Evolutionary conservation across 2,888 invertebrate genomes (phyloP), one percentile per base, ranked within the genome.

Genomic region (Caenorhabditis becei): DNA sequence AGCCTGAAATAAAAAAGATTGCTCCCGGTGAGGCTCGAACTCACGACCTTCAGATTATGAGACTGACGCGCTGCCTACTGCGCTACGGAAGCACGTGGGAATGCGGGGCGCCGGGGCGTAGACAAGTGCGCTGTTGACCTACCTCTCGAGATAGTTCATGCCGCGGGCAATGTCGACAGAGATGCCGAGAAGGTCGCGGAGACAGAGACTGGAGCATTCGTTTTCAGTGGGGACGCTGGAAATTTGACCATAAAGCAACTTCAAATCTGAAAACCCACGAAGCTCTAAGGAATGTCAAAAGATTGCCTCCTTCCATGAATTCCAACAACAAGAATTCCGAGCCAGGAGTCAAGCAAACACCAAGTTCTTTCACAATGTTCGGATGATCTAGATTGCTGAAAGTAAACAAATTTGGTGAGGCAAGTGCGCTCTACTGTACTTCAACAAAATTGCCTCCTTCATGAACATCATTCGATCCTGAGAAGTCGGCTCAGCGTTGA

Each of bases 401-500:
- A 83, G 26, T 47, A n/a, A 16, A 23, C 37, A 24, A 18, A 18
- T 32, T 41, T 7, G 32, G 32, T 32, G 14, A 20, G 37, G 14
- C 16, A 59, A 51, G 7, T 41, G 41, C 10, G 41, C 41, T 41
- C 41, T 28, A 35, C 63, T 79, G 56, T 63, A 91, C 91, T 92
- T 96, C 97, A 99, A 97, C 54, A 98, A 92, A 86, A 96, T 95
- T 0, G 98, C 98, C 92, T 99, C 98, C 92, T 97, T 96, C 14
- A 98, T 92, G 90, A 99, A 97, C 92, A 97, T 97, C 0, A 94
- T 94, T 91, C 96, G 96, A 91, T 97, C 96, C 28, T 63, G 37
- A 18, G 56, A 74, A 0, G 59, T 41, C n/a, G 37, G 41, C 8
- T 66, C 49, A 1, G 59, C 18, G 4, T 8, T 20, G 14, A 80